Base-by-base conservation (phyloP, 2,797 vertebrate species). In the Sternotherus odoratus region DNA sequence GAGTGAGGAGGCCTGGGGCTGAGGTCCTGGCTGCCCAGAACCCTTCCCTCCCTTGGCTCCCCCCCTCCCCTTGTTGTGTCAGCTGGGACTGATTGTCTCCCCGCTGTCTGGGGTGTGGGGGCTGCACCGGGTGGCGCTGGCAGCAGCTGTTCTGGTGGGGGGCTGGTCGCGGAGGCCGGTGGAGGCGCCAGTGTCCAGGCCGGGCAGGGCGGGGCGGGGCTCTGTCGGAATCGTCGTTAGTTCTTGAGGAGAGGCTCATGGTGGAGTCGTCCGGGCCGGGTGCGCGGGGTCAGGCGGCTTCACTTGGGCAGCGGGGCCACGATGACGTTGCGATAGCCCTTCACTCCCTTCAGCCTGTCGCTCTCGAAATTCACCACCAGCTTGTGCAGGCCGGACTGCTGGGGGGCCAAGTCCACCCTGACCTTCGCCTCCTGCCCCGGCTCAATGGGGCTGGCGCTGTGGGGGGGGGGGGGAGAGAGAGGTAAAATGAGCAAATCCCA, bases 361-460 rank as follows among this genome's bases (percentile, higher is more conserved):
- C 99, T 99, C 96, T 99, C 97, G 3, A 99, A 99, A 97, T 99
- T 98, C 82, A 99, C 99, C 97, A 99, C 97, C 92, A 99, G 98
- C 95, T 99, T 99, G 92, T 97, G 98, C 13, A 98, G 96, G n/a
- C 99, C 99, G 0, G 95, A 84, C 10, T 97, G 98, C 17, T 79
- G 96, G 0, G 99, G 99, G 77, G 98, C 97, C 75, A 99, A 98
- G 94, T 99, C 98, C 82, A 99, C 91, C 51, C 99, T 98, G 82
- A 97, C 97, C 92, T 98, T 99, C 92, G 97, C 98, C 1, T 98
- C 98, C 3, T 98, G 96, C 6, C 98, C 98, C 0, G 98, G 98
- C 90, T 97, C 98, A 92, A 99, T 95, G 0, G 98, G 84, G 39
- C 91, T 63, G 1, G 96, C 86, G 1, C 98, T 98, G 96, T 2